Evolutionary conservation across 2,113 vertebrate species (phyloP), one percentile per base, ranked within the genome.

Genomic region (Vanacampus margaritifer): DNA sequence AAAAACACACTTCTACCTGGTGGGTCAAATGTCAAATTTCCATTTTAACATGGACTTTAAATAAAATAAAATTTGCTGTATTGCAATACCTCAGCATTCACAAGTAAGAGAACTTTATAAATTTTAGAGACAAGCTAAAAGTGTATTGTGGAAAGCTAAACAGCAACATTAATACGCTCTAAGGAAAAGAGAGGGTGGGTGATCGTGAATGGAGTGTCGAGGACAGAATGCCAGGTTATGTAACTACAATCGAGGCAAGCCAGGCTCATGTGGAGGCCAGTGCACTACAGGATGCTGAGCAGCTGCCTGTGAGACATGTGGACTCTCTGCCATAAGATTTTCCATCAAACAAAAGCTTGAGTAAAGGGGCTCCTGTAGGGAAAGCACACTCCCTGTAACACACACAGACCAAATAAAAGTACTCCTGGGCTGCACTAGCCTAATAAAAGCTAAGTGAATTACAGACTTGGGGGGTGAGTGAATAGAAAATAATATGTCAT

Each of bases 191-290:
- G 54, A 63, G 74, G 58, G 50, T 69, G 35, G 50, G 59, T 28
- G 50, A 37, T 36, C 57, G 32, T 37, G 60, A 58, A 53, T 67
- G 69, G 70, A 69, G 71, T 45, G 63, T 11, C 7, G 59, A 77
- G 75, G 77, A 86, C 73, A 67, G 77, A 86, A 84, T 68, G 78
- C 73, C 69, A 83, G 78, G 78, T 92, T 92, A 91, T 74, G 83
- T 86, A 92, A 91, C 75, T 56, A 79, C 82, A 90, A 86, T 84
- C 74, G 84, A 84, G 90, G 86, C 91, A 92, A 86, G 85, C 87
- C 90, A 89, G 86, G 80, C 68, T 68, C 80, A 84, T 83, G 84
- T 73, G 82, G 87, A 90, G 83, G 75, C 81, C 86, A 89, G 79
- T 28, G 78, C 81, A 78, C 83, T 86, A 69, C 86, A 87, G 85